Conservation (phyloP, 1,140 invertebrate genomes). For the Caenorhabditis remanei region DNA sequence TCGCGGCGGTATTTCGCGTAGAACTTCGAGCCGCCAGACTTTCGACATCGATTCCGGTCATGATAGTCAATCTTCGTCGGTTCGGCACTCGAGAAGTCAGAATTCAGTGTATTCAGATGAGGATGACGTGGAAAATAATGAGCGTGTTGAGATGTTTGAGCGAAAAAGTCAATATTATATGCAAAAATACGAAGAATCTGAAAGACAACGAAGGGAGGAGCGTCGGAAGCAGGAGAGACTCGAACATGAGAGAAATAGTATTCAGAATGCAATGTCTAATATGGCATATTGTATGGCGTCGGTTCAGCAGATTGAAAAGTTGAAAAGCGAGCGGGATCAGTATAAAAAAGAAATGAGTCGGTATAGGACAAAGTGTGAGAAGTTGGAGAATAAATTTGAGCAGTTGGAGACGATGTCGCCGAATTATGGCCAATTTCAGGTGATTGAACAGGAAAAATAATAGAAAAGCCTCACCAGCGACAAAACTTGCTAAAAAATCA, state of each 20-base stretch:
- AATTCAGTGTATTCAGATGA: background rate
- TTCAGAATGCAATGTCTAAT: constrained; percentile 16
- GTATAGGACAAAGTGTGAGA: constrained; percentile 6
- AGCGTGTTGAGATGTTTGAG: background rate
- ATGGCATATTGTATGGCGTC: constrained; percentile 45
- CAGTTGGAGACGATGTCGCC: background rate
- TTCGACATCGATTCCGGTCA: background rate
- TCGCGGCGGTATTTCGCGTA: background rate
- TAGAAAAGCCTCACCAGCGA: too few species aligned
- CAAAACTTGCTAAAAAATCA: too few species aligned
- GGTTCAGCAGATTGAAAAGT: constrained; percentile 7
- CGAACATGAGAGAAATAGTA: background rate
- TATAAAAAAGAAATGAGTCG: constrained; percentile 6
- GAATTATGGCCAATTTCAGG: background rate
- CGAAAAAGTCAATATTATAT: constrained; percentile 1
- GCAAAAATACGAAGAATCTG: background rate
- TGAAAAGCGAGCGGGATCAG: constrained; percentile 31
- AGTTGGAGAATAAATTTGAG: constrained; percentile 24
- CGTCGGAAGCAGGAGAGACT: background rate
- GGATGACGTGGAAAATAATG: background rate
- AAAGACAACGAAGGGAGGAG: background rate
- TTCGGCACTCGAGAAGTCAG: background rate
- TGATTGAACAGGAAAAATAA: background rate
- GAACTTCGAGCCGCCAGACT: background rate
- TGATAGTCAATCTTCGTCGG: background rate